Conservation (phyloP, 1,140 invertebrate species). For the Lamellibrachia luymesi region DNA sequence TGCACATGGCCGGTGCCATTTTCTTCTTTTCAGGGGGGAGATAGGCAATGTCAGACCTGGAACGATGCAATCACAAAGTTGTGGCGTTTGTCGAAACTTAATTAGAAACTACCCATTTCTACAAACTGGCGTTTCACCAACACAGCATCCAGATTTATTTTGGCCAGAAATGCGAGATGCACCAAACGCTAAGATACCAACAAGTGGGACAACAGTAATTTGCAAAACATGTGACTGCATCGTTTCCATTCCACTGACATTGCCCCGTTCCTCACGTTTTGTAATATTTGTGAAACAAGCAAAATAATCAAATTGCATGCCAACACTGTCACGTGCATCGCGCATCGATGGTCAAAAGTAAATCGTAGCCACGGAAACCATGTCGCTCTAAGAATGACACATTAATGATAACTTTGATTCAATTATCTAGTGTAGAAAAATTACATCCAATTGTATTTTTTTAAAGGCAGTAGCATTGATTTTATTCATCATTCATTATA, state of each 20-base stretch:
- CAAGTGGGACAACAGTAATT: not conserved
- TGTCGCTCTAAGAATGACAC: not conserved
- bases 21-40: not conserved
- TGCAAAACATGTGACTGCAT: not conserved
- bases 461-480: not conserved
- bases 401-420: not conserved
- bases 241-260: not conserved
- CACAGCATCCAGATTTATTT: not conserved
- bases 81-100: not conserved
- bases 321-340: not conserved
- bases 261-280: not conserved
- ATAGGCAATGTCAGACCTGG: not conserved
- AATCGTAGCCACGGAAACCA: not conserved
- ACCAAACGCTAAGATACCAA: not conserved
- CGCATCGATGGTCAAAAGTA: not conserved
- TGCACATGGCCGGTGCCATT: not conserved
- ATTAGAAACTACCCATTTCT: not conserved
- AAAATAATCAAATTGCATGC: not conserved
- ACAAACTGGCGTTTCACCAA: not conserved
- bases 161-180: not conserved
- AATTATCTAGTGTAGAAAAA: not conserved
- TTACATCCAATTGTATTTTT: not conserved
- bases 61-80: constrained; percentile 5
- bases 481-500: not conserved
- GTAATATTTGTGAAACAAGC: not conserved